Conservation (phyloP, 2,797 vertebrate genomes). For the Crossoptilon crossoptilon region DNA sequence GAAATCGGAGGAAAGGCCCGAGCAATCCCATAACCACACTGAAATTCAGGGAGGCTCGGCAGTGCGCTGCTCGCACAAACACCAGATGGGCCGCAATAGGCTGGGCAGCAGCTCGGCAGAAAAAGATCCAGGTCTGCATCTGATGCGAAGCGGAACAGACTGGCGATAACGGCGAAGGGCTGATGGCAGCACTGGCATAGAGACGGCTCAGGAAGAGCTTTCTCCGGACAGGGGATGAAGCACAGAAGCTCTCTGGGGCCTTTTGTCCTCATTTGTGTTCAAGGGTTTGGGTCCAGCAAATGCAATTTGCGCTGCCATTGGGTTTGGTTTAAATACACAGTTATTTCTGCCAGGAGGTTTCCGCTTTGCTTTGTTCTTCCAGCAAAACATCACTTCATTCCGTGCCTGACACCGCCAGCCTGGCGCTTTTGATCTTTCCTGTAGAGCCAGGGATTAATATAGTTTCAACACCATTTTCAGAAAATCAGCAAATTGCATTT, state of each 20-base stretch:
- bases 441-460: constrained; percentile 33
- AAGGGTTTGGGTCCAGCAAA: neutral
- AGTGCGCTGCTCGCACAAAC: neutral
- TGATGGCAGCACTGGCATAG: neutral
- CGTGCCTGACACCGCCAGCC: neutral
- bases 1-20: neutral
- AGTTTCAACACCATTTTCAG: neutral
- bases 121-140: constrained; percentile 30
- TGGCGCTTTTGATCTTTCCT: neutral
- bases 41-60: neutral
- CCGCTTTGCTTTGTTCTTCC: neutral
- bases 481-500: neutral
- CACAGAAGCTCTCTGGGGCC: neutral
- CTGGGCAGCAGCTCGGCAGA: constrained; percentile 20
- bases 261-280: neutral
- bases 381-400: neutral
- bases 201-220: constrained; percentile 13
- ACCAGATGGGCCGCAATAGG: constrained; percentile 45
- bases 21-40: neutral
- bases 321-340: neutral
- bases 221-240: neutral
- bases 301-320: neutral
- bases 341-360: constrained; percentile 8
- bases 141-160: constrained; percentile 60
- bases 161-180: constrained; percentile 44